Conservation (phyloP, 37 sponge, comb jelly and placozoan genomes). For the Diacarnus erythraeanus region DNA sequence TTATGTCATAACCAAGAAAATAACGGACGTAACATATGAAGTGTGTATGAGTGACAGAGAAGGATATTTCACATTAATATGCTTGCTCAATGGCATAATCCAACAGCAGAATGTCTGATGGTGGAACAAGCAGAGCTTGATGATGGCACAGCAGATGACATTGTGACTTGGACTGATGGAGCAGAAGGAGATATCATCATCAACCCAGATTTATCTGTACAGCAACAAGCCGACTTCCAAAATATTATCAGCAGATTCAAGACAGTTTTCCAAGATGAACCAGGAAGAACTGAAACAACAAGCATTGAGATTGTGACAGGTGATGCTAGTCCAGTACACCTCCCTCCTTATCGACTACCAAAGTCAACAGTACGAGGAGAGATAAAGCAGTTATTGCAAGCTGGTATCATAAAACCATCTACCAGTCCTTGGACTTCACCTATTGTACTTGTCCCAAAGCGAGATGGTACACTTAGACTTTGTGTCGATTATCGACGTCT, state of each 20-base stretch:
- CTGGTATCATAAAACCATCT: slow-evolving; percentile 31
- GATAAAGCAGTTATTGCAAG: slow-evolving; percentile 24
- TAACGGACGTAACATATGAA: too few relatives aligned
- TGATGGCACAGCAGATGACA: not conserved
- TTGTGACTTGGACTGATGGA: not conserved
- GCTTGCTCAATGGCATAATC: not conserved
- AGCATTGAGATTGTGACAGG: slow-evolving; percentile 13
- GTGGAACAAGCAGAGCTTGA: not conserved
- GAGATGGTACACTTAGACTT: slow-evolving; percentile 24
- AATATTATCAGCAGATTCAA: not conserved
- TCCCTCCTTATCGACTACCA: slow-evolving; percentile 29
- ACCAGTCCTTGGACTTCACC: too few relatives aligned
- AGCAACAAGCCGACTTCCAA: not conserved
- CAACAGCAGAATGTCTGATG: not conserved
- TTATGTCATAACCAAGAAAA: not conserved
- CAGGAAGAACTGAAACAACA: slow-evolving; percentile 4
- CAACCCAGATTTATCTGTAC: not conserved
- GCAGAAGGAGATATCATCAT: not conserved
- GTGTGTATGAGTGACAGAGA: too few relatives aligned
- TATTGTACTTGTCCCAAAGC: slow-evolving; percentile 36
- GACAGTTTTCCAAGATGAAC: not conserved
- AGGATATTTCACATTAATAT: slow-evolving; percentile 2
- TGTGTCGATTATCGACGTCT: slow-evolving; percentile 3
- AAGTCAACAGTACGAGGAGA: slow-evolving; percentile 4
- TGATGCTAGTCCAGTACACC: slow-evolving; percentile 20